Evolutionary conservation across 2,797 vertebrate genomes (phyloP).

Genomic region (Silurus lanzhouensis): DNA sequence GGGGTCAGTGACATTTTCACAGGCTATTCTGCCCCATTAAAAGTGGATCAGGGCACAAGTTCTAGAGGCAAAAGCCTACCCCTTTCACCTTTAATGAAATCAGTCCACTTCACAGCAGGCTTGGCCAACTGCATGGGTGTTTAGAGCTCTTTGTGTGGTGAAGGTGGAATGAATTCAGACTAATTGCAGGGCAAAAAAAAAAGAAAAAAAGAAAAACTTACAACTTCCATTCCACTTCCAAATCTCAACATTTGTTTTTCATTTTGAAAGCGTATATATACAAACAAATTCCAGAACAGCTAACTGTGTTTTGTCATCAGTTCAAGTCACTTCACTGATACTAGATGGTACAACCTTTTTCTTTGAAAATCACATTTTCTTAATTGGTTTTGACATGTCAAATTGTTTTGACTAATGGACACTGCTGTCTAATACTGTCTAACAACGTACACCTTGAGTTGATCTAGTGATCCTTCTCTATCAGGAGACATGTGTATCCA

Average conservation of each 20-base stretch:
- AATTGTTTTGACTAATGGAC: not conserved
- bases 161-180: not conserved
- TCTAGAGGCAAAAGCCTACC: conserved; percentile 56
- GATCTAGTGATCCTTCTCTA: not conserved
- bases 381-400: not conserved
- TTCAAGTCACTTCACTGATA: not conserved
- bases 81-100: conserved; percentile 59
- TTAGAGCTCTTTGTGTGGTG: not conserved
- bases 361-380: not conserved
- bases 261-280: not conserved
- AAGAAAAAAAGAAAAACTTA: not conserved
- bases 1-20: conserved; percentile 78
- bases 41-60: conserved; percentile 70
- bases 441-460: not conserved
- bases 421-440: not conserved
- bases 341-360: not conserved
- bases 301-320: not conserved
- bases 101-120: conserved; percentile 52
- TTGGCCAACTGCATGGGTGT: conserved; percentile 24
- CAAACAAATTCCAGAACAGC: not conserved
- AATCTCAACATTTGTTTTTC: not conserved
- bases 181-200: not conserved
- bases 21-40: conserved; percentile 78
- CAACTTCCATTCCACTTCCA: not conserved
- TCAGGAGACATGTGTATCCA: not conserved